These are phyloP conservation scores for Tachina lurida DNA, from an alignment of 2,888 invertebrate genomes.

Conservation along the genomic window DNA sequence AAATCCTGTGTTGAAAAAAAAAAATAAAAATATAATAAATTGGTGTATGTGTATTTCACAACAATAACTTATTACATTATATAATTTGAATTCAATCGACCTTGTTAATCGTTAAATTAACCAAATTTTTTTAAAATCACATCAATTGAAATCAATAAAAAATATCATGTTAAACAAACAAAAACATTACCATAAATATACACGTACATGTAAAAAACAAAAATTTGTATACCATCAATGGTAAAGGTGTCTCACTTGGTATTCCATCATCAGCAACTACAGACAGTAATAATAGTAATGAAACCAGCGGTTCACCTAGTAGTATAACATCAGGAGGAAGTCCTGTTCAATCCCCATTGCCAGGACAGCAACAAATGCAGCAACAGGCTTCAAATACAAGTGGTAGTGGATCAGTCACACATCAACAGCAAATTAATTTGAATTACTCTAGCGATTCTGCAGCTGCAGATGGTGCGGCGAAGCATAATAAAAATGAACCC, in stretches of 20 bases:
- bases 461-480: slow-evolving; percentile 77
- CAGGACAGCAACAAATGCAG: slow-evolving; percentile 78
- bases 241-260: slow-evolving; percentile 78
- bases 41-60: slow-evolving; percentile 64
- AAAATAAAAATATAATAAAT: slow-evolving; percentile 31
- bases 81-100: slow-evolving; percentile 44
- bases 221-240: slow-evolving; percentile 72
- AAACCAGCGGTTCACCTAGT: slow-evolving; percentile 91
- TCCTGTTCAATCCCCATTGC: slow-evolving; percentile 89
- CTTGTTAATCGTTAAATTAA: slow-evolving; percentile 43
- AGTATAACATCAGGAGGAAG: slow-evolving; percentile 93
- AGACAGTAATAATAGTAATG: slow-evolving; percentile 91
- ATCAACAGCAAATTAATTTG: slow-evolving; percentile 79
- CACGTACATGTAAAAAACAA: slow-evolving; percentile 69
- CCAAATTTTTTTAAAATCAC: slow-evolving; percentile 18
- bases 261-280: slow-evolving; percentile 87
- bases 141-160: slow-evolving; percentile 39
- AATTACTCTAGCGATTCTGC: slow-evolving; percentile 91
- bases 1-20: slow-evolving; percentile 55
- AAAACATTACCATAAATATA: slow-evolving; percentile 70
- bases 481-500: slow-evolving; percentile 84
- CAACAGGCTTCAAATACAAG: slow-evolving; percentile 73
- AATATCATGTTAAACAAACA: slow-evolving; percentile 54
- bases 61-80: slow-evolving; percentile 40
- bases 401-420: slow-evolving; percentile 74